Percentiles rank a stretch among this genome's conserved stretches.
These are phyloP conservation scores for Gambusia yucatana DNA, from an alignment of 2,797 vertebrate genomes.

Conservation along the genomic window DNA sequence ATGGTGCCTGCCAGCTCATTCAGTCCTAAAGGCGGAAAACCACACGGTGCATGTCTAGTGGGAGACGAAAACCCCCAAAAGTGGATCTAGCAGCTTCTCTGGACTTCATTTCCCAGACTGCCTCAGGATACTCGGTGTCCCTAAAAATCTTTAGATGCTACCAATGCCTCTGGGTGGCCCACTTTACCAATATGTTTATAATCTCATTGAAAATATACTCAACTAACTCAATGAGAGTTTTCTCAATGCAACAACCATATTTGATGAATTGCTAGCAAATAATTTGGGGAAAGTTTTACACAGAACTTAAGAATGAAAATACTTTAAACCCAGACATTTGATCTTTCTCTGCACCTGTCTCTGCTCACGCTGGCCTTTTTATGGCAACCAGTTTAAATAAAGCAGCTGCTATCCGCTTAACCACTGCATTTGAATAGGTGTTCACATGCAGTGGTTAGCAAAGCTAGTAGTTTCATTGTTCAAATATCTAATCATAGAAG, in stretches of 20 bases:
- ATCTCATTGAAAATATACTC: conserved; percentile 49
- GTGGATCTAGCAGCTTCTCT: conserved; percentile 49
- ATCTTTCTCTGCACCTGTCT: conserved; percentile 4
- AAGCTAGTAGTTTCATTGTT: neutral
- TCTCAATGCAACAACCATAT: neutral
- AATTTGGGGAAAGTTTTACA: conserved; percentile 14
- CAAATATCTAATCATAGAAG: conserved; percentile 1
- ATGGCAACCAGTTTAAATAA: conserved; percentile 12
- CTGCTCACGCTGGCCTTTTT: neutral
- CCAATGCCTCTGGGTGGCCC: conserved; percentile 55
- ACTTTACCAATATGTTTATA: conserved; percentile 56
- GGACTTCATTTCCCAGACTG: conserved; percentile 66
- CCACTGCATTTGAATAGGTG: neutral
- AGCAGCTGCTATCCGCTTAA: neutral
- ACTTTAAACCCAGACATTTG: conserved; percentile 1
- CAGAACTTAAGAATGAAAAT: neutral
- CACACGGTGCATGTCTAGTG: conserved; percentile 41
- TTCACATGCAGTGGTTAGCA: conserved; percentile 34
- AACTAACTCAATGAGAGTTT: conserved; percentile 29
- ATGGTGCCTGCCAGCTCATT: conserved; percentile 33
- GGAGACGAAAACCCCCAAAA: conserved; percentile 35
- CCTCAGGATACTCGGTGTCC: conserved; percentile 62
- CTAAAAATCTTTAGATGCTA: conserved; percentile 50
- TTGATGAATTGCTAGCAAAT: neutral
- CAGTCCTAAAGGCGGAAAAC: conserved; percentile 41